phyloP scores from a whole-genome alignment of 2,888 invertebrate genomes.

The Platycheirus rosarum region DNA sequence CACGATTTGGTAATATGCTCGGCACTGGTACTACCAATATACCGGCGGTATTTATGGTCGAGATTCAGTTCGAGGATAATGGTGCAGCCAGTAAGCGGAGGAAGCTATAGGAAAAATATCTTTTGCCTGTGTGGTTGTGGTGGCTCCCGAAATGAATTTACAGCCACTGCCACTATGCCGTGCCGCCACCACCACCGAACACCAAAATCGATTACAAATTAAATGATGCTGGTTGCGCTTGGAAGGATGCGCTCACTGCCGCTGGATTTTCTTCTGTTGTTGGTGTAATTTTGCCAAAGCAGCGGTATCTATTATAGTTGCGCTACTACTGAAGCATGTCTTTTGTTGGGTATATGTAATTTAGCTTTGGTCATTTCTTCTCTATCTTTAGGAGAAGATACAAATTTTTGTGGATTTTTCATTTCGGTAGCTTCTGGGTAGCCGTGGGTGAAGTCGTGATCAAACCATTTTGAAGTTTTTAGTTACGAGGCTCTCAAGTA shows the following conservation, averaged over 20 bases:
- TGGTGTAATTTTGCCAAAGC: slow-evolving; percentile 6
- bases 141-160: slow-evolving; percentile 74
- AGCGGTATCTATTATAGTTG: slow-evolving; percentile 43
- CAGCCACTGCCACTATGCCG: slow-evolving; percentile 37
- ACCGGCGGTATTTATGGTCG: slow-evolving; percentile 66
- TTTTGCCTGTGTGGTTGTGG: slow-evolving; percentile 43
- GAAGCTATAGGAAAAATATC: slow-evolving; percentile 24
- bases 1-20: slow-evolving; percentile 82
- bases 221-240: slow-evolving; percentile 72
- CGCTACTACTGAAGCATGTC: slow-evolving; percentile 62
- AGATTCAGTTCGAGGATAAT: slow-evolving; percentile 72
- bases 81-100: background rate
- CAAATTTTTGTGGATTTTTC: slow-evolving; percentile 69
- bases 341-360: slow-evolving; percentile 64
- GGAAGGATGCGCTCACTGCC: slow-evolving; percentile 60
- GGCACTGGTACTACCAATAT: slow-evolving; percentile 70
- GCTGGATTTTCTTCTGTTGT: slow-evolving; percentile 11
- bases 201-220: slow-evolving; percentile 74
- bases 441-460: slow-evolving; percentile 73
- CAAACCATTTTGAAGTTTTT: slow-evolving; percentile 57
- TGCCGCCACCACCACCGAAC: slow-evolving; percentile 28
- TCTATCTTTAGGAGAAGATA: slow-evolving; percentile 38
- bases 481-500: slow-evolving; percentile 58
- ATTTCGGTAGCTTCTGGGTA: slow-evolving; percentile 65
- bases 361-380: slow-evolving; percentile 54